These are phyloP conservation scores for Sarcophilus harrisii DNA, from an alignment of 2,797 vertebrate species.

Conservation along the genomic window DNA sequence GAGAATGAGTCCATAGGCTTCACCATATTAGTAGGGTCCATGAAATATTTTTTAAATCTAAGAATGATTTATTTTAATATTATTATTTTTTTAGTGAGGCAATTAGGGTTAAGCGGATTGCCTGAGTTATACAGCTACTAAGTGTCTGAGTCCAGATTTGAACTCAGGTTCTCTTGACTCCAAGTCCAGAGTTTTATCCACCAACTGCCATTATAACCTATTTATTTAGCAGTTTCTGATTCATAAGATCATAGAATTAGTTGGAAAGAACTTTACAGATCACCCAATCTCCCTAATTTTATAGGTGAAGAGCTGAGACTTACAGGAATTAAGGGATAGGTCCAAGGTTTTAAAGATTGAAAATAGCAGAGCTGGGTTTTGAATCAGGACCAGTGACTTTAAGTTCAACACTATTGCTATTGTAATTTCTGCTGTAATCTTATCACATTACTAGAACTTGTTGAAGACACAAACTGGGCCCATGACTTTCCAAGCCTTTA, in stretches of 20 bases:
- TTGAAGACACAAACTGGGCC: conserved; percentile 23
- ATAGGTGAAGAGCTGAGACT: not conserved
- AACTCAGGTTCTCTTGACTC: too few species aligned
- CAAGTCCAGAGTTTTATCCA: too few species aligned
- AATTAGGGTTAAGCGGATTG: too few species aligned
- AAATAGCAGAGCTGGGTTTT: not conserved
- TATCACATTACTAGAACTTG: not conserved
- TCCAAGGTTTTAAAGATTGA: not conserved
- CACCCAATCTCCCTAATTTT: not conserved
- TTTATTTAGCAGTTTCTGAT: not conserved
- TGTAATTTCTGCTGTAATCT: not conserved
- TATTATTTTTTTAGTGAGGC: too few species aligned
- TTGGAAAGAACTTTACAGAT: not conserved
- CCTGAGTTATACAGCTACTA: too few species aligned
- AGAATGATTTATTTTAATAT: too few species aligned
- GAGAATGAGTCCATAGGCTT: not conserved
- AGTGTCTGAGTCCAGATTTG: too few species aligned
- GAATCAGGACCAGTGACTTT: not conserved
- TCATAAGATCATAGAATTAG: not conserved
- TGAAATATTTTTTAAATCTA: not conserved
- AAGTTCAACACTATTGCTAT: not conserved
- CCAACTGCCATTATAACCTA: too few species aligned
- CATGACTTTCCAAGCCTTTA: conserved; percentile 21
- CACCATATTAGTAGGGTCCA: not conserved
- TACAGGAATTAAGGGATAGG: not conserved